Base-by-base conservation (phyloP, 2,113 vertebrate genomes). In the Xenopus laevis region DNA sequence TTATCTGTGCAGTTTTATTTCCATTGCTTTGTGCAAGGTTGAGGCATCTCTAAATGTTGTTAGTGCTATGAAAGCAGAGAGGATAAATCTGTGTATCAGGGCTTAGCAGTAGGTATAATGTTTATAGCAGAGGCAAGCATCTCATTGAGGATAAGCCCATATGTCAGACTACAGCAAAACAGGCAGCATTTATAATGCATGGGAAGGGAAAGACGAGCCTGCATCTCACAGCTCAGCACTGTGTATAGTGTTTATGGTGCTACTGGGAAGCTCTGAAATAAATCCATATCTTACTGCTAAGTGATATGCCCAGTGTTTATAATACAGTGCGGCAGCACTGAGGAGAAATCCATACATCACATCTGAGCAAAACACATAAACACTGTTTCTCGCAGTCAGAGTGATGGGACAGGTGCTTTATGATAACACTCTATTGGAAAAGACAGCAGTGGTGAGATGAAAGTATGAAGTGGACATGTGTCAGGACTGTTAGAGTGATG, bases 381-480 rank as follows among this genome's bases (percentile, higher is more conserved):
- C 53, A 66, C 10, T n/a, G 50, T 27, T 18, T 73, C 21, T 27
- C 16, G n/a, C 50, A 15, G 46, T n/a, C 7, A 4, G 18, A 55
- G 59, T 46, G 18, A 33, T 57, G 59, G 60, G 67, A 57, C 74
- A 52, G 74, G 67, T 63, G 59, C 18, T 70, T 33, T 15, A 16
- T 44, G 57, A 62, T 20, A 69, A 52, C 44, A 3, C 5, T 70
- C 47, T n/a, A 77, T 64, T 63, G 47, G 50, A 77, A 69, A 64
- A 77, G 74, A 77, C 74, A 77, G 74, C 12, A 46, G 67, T 27
- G 53, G 67, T 70, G 74, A 77, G 59, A 77, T 64, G 74, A 67
- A 77, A 77, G 59, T 47, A 63, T 46, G 60, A 77, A 70, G 74
- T 70, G 59, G 74, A 77, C 74, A 77, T 70, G 74, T 77, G 74